Percentiles rank a stretch among this genome's conserved stretches.
These are phyloP conservation scores for Magallana nippona DNA, from an alignment of 2,888 invertebrate genomes.

Conservation along the genomic window DNA sequence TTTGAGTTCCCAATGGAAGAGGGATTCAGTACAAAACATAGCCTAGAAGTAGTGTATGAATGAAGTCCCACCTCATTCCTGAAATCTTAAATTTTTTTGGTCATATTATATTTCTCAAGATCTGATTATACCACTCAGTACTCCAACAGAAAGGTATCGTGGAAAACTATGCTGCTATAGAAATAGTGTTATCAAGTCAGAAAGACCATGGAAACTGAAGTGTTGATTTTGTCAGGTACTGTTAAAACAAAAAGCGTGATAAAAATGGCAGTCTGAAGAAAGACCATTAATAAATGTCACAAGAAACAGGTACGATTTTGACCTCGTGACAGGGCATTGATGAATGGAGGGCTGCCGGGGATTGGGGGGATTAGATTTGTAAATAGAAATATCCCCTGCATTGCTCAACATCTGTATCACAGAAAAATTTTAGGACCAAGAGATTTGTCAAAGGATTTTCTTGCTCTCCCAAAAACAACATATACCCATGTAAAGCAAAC, in stretches of 20 bases:
- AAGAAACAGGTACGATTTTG: constrained; percentile 5
- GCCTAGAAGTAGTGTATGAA: too few relatives aligned
- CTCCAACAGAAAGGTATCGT: not conserved
- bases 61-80: too few relatives aligned
- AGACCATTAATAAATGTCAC: constrained; percentile 32
- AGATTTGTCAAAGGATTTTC: constrained; percentile 32
- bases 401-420: constrained; percentile 33
- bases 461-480: constrained; percentile 20
- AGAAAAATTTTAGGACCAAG: constrained; percentile 30
- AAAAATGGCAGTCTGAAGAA: not conserved
- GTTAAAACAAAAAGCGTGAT: constrained; percentile 28
- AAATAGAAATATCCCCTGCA: constrained; percentile 33
- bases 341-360: constrained; percentile 22
- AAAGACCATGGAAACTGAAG: constrained; percentile 32
- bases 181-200: not conserved
- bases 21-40: too few relatives aligned
- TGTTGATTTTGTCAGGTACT: constrained; percentile 30
- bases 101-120: not conserved
- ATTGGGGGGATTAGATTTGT: constrained; percentile 13
- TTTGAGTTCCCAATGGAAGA: too few relatives aligned
- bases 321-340: constrained; percentile 22
- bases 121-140: not conserved
- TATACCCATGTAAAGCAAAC: constrained; percentile 26
- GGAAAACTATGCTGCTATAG: not conserved
- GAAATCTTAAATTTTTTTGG: too few relatives aligned